Conservation (phyloP, 1,140 invertebrate genomes). For the Chrysomallon squamiferum region DNA sequence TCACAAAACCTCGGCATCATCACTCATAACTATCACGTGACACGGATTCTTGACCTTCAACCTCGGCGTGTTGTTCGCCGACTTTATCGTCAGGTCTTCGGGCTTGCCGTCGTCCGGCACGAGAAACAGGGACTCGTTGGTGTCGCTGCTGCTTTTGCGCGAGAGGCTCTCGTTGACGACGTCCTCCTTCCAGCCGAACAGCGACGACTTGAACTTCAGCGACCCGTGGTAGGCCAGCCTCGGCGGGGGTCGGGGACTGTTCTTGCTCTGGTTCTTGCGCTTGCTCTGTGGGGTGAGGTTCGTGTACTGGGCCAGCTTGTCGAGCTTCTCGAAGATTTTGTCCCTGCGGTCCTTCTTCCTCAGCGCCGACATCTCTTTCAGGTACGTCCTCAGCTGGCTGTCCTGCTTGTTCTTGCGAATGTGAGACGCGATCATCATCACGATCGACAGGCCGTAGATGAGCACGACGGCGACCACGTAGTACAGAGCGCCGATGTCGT, state of each 20-base stretch:
- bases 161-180: background rate
- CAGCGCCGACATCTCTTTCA: slow-evolving; percentile 58
- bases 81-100: no score
- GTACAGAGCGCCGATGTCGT: slow-evolving; percentile 59
- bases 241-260: no score
- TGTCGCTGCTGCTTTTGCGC: background rate
- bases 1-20: no score
- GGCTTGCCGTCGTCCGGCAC: background rate
- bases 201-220: no score
- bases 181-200: no score
- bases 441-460: slow-evolving; percentile 61
- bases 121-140: slow-evolving; percentile 2
- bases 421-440: slow-evolving; percentile 63
- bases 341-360: slow-evolving; percentile 52
- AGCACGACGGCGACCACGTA: slow-evolving; percentile 61
- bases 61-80: no score
- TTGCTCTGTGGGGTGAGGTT: no score
- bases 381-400: slow-evolving; percentile 51
- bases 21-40: no score
- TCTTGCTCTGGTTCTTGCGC: no score
- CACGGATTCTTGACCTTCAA: no score
- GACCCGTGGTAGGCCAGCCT: no score
- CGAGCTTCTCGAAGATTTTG: slow-evolving; percentile 36
- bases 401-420: slow-evolving; percentile 60
- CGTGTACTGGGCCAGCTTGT: no score